Evolutionary conservation across 2,888 invertebrate species (phyloP).

Genomic region (Callimorpha dominula): DNA sequence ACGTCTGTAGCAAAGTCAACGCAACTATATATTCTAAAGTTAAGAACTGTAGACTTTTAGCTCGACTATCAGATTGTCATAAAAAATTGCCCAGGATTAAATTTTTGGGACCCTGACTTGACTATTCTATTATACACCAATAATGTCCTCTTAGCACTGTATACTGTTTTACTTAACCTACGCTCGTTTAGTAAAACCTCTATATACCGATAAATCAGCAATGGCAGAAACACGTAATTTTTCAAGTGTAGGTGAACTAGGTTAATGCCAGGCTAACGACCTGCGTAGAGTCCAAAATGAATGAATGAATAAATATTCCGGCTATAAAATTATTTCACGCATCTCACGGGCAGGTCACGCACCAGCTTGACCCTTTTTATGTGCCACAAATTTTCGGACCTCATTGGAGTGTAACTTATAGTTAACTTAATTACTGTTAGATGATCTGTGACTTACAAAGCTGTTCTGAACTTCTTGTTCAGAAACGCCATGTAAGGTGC

Average conservation of each 20-base stretch:
- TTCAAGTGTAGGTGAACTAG: constrained; percentile 43
- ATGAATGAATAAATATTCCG: constrained; percentile 47
- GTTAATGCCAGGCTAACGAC: constrained; percentile 41
- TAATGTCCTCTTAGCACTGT: too few relatives aligned
- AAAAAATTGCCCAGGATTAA: too few relatives aligned
- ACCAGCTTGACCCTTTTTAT: constrained; percentile 41
- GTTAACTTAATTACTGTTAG: neutral
- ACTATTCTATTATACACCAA: too few relatives aligned
- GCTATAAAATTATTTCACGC: constrained; percentile 56
- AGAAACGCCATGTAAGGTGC: too few relatives aligned
- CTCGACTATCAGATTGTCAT: too few relatives aligned
- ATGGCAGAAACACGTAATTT: constrained; percentile 24
- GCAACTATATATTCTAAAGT: too few relatives aligned
- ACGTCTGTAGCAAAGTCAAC: too few relatives aligned
- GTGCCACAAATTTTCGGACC: constrained; percentile 1
- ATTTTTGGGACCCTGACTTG: too few relatives aligned
- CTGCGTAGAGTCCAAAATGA: constrained; percentile 51
- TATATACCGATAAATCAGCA: constrained; percentile 1
- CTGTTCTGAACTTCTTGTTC: neutral
- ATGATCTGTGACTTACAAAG: neutral
- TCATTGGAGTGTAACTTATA: neutral
- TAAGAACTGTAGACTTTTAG: too few relatives aligned
- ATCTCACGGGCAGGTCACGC: constrained; percentile 60
- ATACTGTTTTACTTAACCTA: too few relatives aligned
- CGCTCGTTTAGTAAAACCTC: neutral